Evolutionary conservation across 2,113 vertebrate species (phyloP), one percentile per base, ranked within the genome.

Genomic region (Chitala chitala): DNA sequence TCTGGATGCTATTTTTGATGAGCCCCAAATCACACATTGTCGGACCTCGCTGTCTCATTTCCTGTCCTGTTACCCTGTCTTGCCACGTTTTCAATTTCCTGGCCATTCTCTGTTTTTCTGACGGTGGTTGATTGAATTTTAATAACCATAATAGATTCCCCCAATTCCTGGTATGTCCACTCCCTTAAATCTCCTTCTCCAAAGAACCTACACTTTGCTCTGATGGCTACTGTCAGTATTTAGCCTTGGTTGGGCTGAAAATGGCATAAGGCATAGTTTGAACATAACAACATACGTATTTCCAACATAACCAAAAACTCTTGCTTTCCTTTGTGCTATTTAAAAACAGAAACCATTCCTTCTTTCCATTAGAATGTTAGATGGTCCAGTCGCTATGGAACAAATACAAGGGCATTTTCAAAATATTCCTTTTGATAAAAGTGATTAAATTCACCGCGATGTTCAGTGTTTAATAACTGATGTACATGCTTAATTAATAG

Each of bases 81-180:
- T 17, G 26, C 22, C 33, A 17, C 50, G 29, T 68, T 75, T 26
- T 31, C 69, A 54, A 75, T 75, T 56, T 69, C 63, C 73, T 55
- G 17, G 10, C 50, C 22, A 50, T 56, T 13, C 15, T 69, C 33
- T 15, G 38, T 69, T 50, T 55, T 54, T 24, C 48, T 55, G 36
- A 56, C 24, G 51, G 48, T 54, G 7, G 12, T 24, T 55, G 64
- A 69, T 68, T 44, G 64, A 53, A 75, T 75, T 75, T 75, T 75
- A 75, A 75, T 75, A 75, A 40, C 63, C 26, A 26, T 31, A 22
- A 75, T 75, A 54, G 48, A 75, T 64, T 53, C 31, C 22, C 58
- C 61, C 55, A 26, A 26, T 56, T 66, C 50, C 33, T 66, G 20
- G 22, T 68, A 50, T 31, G 50, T 24, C 64, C 50, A 40, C 29